Percentiles rank a stretch among this genome's conserved stretches.
These are phyloP conservation scores for Dynastes grantii DNA, from an alignment of 2,888 invertebrate genomes.

Conservation along the genomic window DNA sequence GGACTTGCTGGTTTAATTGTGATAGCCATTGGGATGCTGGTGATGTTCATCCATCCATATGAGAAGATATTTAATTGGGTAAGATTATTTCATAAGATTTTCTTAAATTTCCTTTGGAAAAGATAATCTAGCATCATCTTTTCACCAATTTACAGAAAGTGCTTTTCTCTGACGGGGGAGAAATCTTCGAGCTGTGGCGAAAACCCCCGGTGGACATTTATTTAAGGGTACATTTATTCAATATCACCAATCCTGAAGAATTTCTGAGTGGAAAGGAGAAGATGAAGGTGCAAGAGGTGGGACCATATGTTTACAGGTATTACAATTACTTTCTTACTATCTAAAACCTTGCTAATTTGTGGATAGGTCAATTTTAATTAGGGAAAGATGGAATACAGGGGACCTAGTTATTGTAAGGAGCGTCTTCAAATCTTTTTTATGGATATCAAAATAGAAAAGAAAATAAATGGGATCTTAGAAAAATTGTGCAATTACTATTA, in stretches of 20 bases:
- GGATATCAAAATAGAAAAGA: no score
- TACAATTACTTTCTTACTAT: not conserved
- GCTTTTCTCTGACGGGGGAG: constrained; percentile 81
- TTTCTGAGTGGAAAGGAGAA: constrained; percentile 83
- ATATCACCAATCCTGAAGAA: constrained; percentile 87
- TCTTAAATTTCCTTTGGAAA: not conserved
- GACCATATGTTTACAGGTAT: constrained; percentile 92
- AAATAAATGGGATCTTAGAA: no score
- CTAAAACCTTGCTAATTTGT: no score
- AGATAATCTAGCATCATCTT: not conserved
- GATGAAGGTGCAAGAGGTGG: constrained; percentile 83
- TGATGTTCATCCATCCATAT: constrained; percentile 81
- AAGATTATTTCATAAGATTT: constrained; percentile 63
- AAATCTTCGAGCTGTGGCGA: constrained; percentile 88
- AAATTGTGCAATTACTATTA: no score
- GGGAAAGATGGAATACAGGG: no score
- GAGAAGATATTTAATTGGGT: constrained; percentile 83
- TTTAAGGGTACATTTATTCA: constrained; percentile 85
- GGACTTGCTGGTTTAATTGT: constrained; percentile 81
- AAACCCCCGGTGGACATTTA: constrained; percentile 86
- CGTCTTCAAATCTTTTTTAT: no score
- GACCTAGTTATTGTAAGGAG: no score
- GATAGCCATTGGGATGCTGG: constrained; percentile 77
- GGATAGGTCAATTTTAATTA: no score
- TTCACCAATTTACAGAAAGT: constrained; percentile 76